These are phyloP conservation scores for Takifugu ocellatus DNA, from an alignment of 2,797 vertebrate species.

Conservation along the genomic window DNA sequence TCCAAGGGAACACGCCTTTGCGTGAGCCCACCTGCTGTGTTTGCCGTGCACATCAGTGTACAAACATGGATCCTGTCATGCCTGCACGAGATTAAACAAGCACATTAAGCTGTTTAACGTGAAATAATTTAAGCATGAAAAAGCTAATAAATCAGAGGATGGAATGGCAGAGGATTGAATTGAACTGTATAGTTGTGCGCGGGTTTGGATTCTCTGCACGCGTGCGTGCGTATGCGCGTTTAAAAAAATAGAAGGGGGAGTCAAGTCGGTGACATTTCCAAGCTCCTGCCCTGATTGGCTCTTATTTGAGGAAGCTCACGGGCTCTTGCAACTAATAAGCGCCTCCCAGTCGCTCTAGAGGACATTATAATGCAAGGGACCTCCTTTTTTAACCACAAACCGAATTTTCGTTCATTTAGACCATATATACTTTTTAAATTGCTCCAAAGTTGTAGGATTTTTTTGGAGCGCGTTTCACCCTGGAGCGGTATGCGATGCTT, in stretches of 20 bases:
- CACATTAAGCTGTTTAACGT: conserved; percentile 70
- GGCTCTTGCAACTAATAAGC: conserved; percentile 96
- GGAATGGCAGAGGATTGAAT: conserved; percentile 72
- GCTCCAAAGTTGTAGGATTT: conserved; percentile 86
- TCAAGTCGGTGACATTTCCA: conserved; percentile 86
- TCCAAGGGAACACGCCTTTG: not conserved
- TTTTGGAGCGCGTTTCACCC: conserved; percentile 85
- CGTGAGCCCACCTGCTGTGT: conserved; percentile 9
- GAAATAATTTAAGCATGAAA: conserved; percentile 74
- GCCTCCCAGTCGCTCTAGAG: conserved; percentile 97
- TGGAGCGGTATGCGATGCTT: conserved; percentile 98
- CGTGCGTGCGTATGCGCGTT: conserved; percentile 21
- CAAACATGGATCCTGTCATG: conserved; percentile 38
- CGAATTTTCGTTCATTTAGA: conserved; percentile 98
- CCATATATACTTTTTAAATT: conserved; percentile 93
- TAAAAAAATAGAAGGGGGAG: conserved; percentile 55
- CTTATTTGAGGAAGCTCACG: conserved; percentile 89
- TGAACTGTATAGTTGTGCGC: conserved; percentile 64
- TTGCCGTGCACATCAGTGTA: conserved; percentile 7
- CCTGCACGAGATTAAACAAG: conserved; percentile 65
- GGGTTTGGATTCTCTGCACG: conserved; percentile 23
- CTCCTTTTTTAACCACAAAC: conserved; percentile 96
- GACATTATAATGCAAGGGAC: conserved; percentile 98
- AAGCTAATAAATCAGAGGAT: conserved; percentile 78
- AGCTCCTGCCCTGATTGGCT: conserved; percentile 92